These are phyloP conservation scores for Galerucella pusilla DNA, from an alignment of 2,888 invertebrate genomes.

Conservation along the genomic window DNA sequence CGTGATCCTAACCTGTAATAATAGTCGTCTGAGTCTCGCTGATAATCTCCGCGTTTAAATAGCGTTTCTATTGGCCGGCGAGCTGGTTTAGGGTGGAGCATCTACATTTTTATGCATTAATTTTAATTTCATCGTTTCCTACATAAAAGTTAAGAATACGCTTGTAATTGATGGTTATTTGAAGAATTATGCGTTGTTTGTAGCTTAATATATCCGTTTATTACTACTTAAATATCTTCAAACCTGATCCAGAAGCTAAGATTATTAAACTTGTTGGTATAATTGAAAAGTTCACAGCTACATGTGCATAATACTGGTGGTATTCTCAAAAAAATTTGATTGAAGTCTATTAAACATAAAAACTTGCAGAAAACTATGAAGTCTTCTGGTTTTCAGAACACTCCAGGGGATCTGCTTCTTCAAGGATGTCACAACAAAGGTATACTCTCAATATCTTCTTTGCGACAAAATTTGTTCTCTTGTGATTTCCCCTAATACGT, in stretches of 20 bases:
- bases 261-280: not conserved
- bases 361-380: no score
- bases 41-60: conserved; percentile 62
- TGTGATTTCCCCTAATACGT: no score
- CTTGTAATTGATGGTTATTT: conserved; percentile 38
- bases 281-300: not conserved
- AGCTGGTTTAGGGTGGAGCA: conserved; percentile 54
- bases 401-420: no score
- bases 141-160: conserved; percentile 42
- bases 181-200: conserved; percentile 39
- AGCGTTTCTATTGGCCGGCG: conserved; percentile 59
- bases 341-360: not conserved
- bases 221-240: conserved; percentile 33
- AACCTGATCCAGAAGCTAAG: conserved; percentile 13
- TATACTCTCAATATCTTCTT: no score
- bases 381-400: no score
- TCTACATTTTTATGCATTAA: conserved; percentile 60
- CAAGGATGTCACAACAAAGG: no score
- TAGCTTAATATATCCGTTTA: conserved; percentile 42
- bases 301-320: not conserved
- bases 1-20: conserved; percentile 65
- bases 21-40: conserved; percentile 62
- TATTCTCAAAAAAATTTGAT: not conserved
- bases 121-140: conserved; percentile 50
- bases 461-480: no score